Conservation (phyloP, 2,797 vertebrate species). For the Ciconia nigra region DNA sequence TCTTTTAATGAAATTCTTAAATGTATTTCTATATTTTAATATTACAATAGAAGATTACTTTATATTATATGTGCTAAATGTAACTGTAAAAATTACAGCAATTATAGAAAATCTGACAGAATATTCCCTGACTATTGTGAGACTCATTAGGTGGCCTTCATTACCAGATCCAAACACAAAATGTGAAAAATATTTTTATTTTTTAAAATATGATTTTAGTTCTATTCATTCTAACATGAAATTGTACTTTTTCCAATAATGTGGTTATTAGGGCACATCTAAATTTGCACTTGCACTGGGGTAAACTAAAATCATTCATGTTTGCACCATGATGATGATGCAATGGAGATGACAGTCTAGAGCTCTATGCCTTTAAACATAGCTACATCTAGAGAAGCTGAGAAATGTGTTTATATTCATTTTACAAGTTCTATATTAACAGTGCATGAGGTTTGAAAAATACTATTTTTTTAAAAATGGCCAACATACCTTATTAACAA, state of each 20-base stretch:
- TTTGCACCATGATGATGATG: not conserved
- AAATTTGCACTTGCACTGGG: not conserved
- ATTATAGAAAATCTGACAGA: not conserved
- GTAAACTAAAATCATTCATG: not conserved
- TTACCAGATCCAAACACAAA: not conserved
- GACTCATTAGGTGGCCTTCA: not conserved
- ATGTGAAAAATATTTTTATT: not conserved
- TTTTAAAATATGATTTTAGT: not conserved
- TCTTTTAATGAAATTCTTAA: not conserved
- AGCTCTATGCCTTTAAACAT: not conserved
- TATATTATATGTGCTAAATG: not conserved
- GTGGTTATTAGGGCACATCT: not conserved
- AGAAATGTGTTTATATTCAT: not conserved
- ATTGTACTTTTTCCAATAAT: not conserved
- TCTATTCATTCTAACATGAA: not conserved
- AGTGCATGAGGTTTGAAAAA: not conserved
- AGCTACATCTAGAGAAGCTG: not conserved
- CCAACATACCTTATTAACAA: constrained; percentile 91
- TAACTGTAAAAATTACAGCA: not conserved
- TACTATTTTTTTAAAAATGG: not conserved
- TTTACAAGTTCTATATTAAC: not conserved
- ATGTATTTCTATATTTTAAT: not conserved
- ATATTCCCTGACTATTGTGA: not conserved
- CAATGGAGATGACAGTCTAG: not conserved
- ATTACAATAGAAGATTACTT: not conserved